Evolutionary conservation across 2,113 vertebrate species (phyloP).

Genomic region (Callospermophilus lateralis): DNA sequence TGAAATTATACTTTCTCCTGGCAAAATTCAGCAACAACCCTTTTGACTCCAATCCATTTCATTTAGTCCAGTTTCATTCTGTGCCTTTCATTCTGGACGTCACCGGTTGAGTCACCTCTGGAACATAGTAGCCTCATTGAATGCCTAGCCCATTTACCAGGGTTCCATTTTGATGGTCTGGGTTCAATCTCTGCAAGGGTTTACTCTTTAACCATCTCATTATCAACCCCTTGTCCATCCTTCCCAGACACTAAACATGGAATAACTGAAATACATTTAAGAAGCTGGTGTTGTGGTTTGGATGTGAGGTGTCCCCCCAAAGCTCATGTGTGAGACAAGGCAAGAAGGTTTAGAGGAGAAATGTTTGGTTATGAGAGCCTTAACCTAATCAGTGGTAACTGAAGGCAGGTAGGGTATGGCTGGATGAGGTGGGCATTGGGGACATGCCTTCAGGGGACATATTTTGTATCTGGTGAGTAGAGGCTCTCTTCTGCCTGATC

Average conservation of each 20-base stretch:
- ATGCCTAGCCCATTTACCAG: neutral
- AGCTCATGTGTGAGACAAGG: no score
- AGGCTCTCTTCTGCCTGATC: no score
- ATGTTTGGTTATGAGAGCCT: no score
- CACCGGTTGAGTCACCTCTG: neutral
- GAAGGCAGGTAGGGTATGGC: no score
- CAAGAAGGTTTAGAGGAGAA: no score
- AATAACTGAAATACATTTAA: neutral
- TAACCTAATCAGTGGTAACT: no score
- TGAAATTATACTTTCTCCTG: neutral
- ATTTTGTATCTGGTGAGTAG: no score
- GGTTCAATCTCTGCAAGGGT: neutral
- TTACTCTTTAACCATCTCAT: neutral
- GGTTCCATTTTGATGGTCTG: neutral
- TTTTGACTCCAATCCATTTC: neutral
- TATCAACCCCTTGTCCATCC: neutral
- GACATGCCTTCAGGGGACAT: no score
- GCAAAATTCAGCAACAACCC: neutral
- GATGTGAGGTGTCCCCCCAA: no score
- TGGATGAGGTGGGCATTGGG: no score
- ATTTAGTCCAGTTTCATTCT: neutral
- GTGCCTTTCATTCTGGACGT: slow-evolving; percentile 9
- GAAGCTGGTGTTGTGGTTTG: no score
- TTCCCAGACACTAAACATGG: neutral
- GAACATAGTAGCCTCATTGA: neutral